A percentile compares a stretch with the other conserved stretches of the same genome.
Conservation (phyloP, 2,888 invertebrate genomes). For the Monopis laevigella region DNA sequence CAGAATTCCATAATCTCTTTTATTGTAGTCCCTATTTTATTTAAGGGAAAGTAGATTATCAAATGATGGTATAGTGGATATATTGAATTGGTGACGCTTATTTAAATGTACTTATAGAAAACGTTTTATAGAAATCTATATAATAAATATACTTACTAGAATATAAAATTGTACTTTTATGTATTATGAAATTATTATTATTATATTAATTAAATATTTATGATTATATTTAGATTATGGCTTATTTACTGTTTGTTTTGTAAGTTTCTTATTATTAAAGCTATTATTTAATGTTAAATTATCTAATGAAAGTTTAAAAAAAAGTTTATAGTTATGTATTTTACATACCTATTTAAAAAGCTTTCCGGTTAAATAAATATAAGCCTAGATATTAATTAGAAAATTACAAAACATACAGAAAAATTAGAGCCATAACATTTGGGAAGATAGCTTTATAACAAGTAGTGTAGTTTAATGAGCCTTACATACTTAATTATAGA, state of each 20-base stretch:
- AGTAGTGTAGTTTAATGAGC: constrained; percentile 46
- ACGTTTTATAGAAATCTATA: constrained; percentile 15
- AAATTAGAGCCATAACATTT: constrained; percentile 47
- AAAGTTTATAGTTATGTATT: too few relatives aligned
- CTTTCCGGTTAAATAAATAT: too few relatives aligned
- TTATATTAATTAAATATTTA: too few relatives aligned
- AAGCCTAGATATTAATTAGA: not conserved
- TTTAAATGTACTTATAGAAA: constrained; percentile 33
- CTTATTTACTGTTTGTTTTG: too few relatives aligned
- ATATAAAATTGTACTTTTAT: too few relatives aligned
- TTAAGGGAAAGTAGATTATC: constrained; percentile 41
- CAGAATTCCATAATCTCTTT: constrained; percentile 56
- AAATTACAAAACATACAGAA: constrained; percentile 29
- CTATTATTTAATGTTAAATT: too few relatives aligned
- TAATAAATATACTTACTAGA: constrained; percentile 27
- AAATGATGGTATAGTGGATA: not conserved
- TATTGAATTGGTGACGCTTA: constrained; percentile 61
- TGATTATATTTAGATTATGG: too few relatives aligned
- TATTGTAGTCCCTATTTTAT: constrained; percentile 39
- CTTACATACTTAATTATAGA: constrained; percentile 32
- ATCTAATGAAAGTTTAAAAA: too few relatives aligned
- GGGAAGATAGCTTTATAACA: constrained; percentile 76
- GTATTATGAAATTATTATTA: too few relatives aligned
- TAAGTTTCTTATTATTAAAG: too few relatives aligned
- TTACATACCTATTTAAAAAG: too few relatives aligned